Base-by-base conservation (phyloP, 2,797 vertebrate genomes). In the Hippoglossus hippoglossus region DNA sequence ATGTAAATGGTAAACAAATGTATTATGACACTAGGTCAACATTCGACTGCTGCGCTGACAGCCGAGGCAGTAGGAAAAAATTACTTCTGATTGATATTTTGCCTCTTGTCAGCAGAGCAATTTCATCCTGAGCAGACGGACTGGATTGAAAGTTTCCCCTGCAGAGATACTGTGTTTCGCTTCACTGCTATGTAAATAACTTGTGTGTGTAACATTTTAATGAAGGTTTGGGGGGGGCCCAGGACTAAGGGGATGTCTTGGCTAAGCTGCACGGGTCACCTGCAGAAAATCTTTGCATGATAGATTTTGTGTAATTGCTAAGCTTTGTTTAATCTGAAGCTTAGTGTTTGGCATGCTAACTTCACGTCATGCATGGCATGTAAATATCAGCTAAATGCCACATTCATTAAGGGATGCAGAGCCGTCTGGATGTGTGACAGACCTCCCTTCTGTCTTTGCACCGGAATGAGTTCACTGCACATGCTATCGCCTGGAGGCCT, bases 301-400 rank as follows among this genome's bases (percentile, higher is more conserved):
- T 82, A 89, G 86, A 86, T 90, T 85, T 75, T 85, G 81, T 85
- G 86, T 90, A 92, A 93, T 93, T 92, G 82, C 78, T 82, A 75
- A 89, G 83, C 89, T 91, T 92, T 93, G 82, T 93, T 92, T 93
- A 92, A 93, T 93, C 89, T 84, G 78, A 75, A 88, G 80, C 77
- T 91, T 93, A 91, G 81, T 61, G 81, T 87, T 89, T 80, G 75
- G 89, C 84, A 92, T 94, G 88, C 89, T 85, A 87, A 93, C 89
- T 87, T 69, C 70, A 82, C 76, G 61, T 77, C 84, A 86, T 82
- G 80, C 84, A 73, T 80, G 80, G 67, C 89, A 92, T 92, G 90
- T 90, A 94, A 95, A 94, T 95, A 95, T 91, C 92, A 94, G 83
- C 88, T 91, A 94, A 95, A 95, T 94, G 94, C 93, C 94, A 94